Conservation (phyloP, 1,140 invertebrate genomes). For the Phymorhynchus buccinoides region DNA sequence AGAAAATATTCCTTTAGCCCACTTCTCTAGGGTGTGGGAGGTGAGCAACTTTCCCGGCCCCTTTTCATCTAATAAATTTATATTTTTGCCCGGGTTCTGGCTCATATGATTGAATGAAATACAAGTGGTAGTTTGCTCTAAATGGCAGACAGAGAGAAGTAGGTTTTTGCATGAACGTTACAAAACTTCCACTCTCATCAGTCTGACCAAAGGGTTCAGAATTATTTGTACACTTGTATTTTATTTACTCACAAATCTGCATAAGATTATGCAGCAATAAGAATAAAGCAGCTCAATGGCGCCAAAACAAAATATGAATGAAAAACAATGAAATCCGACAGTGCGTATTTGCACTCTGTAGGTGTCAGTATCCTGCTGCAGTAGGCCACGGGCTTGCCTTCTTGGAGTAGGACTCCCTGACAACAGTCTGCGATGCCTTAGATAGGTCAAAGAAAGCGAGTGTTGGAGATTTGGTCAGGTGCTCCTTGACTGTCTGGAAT, state of each 20-base stretch:
- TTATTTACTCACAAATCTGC: constrained; percentile 70
- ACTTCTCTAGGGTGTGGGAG: too few relatives aligned
- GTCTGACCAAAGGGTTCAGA: constrained; percentile 64
- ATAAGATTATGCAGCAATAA: too few relatives aligned
- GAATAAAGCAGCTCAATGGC: too few relatives aligned
- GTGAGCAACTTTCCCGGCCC: too few relatives aligned
- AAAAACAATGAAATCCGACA: constrained; percentile 75
- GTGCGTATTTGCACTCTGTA: constrained; percentile 73
- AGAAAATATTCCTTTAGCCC: too few relatives aligned
- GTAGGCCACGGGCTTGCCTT: constrained; percentile 64
- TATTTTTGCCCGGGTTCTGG: too few relatives aligned
- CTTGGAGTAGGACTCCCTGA: constrained; percentile 45
- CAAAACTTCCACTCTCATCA: constrained; percentile 34
- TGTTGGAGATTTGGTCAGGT: constrained; percentile 36
- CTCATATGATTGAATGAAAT: too few relatives aligned
- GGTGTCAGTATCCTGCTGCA: constrained; percentile 72
- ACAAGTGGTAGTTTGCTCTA: too few relatives aligned
- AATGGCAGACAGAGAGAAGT: too few relatives aligned
- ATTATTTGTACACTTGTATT: constrained; percentile 59
- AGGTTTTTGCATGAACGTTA: constrained; percentile 5
- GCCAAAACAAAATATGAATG: too few relatives aligned
- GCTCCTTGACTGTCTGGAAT: constrained; percentile 69
- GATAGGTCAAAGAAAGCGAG: neutral
- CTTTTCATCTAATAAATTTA: too few relatives aligned
- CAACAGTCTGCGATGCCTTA: constrained; percentile 41